These are phyloP conservation scores for Eumacrocentrus americanus DNA, from an alignment of 2,888 invertebrate species.

Conservation along the genomic window DNA sequence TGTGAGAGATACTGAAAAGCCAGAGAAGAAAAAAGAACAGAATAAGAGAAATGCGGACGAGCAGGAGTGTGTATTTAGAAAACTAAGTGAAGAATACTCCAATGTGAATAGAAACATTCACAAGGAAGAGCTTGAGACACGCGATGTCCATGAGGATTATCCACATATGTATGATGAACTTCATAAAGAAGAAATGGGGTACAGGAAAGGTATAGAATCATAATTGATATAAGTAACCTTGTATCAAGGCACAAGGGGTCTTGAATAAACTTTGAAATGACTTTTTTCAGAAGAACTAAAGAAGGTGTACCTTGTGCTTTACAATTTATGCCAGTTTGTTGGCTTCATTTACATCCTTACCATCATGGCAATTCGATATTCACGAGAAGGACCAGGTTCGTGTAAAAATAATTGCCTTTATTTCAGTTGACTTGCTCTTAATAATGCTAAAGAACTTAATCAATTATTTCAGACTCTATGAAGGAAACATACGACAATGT, in stretches of 20 bases:
- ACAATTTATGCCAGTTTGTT: conserved; percentile 89
- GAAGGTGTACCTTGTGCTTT: conserved; percentile 84
- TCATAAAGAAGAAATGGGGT: conserved; percentile 79
- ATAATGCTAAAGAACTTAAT: neutral
- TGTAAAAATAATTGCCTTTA: no score
- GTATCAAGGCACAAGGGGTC: neutral
- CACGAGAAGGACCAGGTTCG: conserved; percentile 73
- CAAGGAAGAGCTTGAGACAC: conserved; percentile 56
- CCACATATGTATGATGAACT: conserved; percentile 76
- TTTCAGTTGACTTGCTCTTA: neutral
- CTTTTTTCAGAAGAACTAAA: conserved; percentile 74
- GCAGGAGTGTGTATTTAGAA: neutral
- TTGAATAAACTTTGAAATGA: conserved; percentile 3
- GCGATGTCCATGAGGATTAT: conserved; percentile 79
- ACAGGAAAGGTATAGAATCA: conserved; percentile 69
- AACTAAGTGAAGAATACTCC: conserved; percentile 55
- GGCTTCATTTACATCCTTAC: conserved; percentile 80
- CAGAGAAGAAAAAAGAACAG: conserved; percentile 80
- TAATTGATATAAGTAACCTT: neutral
- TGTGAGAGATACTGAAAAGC: conserved; percentile 91
- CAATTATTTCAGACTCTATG: conserved; percentile 65
- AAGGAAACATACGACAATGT: conserved; percentile 74
- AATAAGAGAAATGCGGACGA: conserved; percentile 70
- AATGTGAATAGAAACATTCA: conserved; percentile 19
- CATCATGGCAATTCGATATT: conserved; percentile 77